Base-by-base conservation (phyloP, 2,113 vertebrate genomes). In the Aptenodytes patagonicus region DNA sequence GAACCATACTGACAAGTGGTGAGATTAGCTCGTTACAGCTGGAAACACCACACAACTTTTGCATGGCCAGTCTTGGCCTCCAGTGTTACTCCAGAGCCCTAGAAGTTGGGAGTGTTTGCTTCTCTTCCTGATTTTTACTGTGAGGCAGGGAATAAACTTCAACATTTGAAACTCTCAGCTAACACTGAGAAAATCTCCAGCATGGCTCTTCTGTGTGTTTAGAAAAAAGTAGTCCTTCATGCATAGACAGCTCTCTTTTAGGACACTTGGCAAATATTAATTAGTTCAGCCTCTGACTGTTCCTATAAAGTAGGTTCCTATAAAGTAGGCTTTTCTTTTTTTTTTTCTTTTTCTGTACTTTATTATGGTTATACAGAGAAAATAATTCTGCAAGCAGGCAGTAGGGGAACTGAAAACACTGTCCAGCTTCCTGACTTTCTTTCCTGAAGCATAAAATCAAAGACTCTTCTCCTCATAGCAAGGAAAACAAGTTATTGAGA, bases 71-170 rank as follows among this genome's bases (percentile, higher is more conserved):
- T 40, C 21, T 46, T 36, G 52, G 16, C 24, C 8, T 68, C 21
- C 2, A 1, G 8, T 78, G 22, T 54, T 73, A 29, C 36, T 71
- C 31, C 0, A 1, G 31, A 91, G 12, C 9, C 11, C 2, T 34
- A 13, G 19, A 62, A 87, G 26, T 9, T 1, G 1, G 7, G 7
- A 6, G 0, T 29, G 7, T 10, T 78, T 78, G 8, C 28, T 60
- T 62, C 11, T 61, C 7, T 57, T 58, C 9, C 12, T 83, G 14
- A 6, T 71, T 61, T 82, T 87, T 87, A 29, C 25, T 61, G 8
- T 52, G 31, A 65, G 7, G 9, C 36, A 62, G 34, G 26, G 29
- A 76, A 64, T 49, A 55, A 87, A 36, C 7, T 21, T 73, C 18
- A 78, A 34, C 15, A 13, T 82, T 66, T 52, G 79, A 44, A 90